Conservation (phyloP, 2,888 invertebrate genomes). For the Pammene aurita region DNA sequence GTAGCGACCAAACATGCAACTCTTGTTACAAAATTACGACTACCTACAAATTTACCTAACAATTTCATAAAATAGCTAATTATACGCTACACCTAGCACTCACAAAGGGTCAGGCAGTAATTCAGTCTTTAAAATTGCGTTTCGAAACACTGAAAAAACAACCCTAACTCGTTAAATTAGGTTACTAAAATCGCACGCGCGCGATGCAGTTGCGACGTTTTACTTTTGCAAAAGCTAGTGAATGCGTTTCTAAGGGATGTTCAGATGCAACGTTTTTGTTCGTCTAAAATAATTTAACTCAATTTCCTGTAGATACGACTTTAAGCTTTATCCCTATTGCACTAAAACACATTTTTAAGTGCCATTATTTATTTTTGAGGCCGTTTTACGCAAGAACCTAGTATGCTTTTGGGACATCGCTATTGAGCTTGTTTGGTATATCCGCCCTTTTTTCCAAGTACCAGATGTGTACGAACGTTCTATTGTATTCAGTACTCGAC, state of each 20-base stretch:
- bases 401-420: conserved; percentile 71
- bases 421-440: conserved; percentile 78
- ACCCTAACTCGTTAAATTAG: background rate
- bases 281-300: conserved; percentile 49
- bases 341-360: conserved; percentile 48
- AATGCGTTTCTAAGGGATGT: conserved; percentile 80
- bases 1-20: conserved; percentile 51
- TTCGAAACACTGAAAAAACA: conserved; percentile 9
- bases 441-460: conserved; percentile 79
- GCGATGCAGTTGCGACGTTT: conserved; percentile 48
- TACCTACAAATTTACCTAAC: conserved; percentile 73
- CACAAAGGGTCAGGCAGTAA: conserved; percentile 69
- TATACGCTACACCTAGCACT: conserved; percentile 73
- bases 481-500: conserved; percentile 66
- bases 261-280: conserved; percentile 70
- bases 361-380: conserved; percentile 35
- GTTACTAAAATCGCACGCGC: conserved; percentile 40
- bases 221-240: conserved; percentile 51
- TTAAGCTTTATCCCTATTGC: conserved; percentile 38
- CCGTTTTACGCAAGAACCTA: conserved; percentile 40
- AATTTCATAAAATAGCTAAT: conserved; percentile 80
- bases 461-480: conserved; percentile 69
- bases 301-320: conserved; percentile 45
- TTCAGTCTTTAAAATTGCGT: conserved; percentile 48
- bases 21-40: conserved; percentile 52